Evolutionary conservation across 1,140 invertebrate species (phyloP).

Genomic region (Gryllus bimaculatus): DNA sequence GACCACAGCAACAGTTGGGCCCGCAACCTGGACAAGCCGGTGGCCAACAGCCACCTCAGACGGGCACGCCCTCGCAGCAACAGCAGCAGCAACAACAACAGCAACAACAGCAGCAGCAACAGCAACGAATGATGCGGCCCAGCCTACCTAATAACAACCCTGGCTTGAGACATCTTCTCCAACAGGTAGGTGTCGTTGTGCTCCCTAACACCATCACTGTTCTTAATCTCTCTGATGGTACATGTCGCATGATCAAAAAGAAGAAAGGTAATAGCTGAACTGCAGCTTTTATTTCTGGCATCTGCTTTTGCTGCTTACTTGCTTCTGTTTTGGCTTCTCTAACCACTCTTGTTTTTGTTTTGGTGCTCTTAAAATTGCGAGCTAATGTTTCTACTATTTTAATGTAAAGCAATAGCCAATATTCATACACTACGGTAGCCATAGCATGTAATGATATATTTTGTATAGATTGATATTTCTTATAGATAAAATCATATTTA

Average conservation of each 20-base stretch:
- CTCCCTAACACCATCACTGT: neutral
- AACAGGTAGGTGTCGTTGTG: slow-evolving; percentile 42
- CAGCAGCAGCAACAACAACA: slow-evolving; percentile 31
- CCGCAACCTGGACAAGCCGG: slow-evolving; percentile 16
- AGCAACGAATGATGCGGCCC: slow-evolving; percentile 52
- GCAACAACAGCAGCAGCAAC: slow-evolving; percentile 25
- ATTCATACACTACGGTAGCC: no score
- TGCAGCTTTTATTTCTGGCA: no score
- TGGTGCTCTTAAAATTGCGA: no score
- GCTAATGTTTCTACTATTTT: no score
- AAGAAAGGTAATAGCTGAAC: neutral
- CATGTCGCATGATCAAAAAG: neutral
- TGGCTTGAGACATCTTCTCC: slow-evolving; percentile 56
- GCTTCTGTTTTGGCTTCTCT: no score
- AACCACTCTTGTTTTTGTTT: no score
- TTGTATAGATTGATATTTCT: no score
- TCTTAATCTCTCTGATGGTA: neutral
- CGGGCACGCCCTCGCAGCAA: slow-evolving; percentile 22
- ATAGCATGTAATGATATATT: no score
- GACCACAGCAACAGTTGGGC: slow-evolving; percentile 12
- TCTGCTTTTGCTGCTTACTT: no score
- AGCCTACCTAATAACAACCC: slow-evolving; percentile 52
- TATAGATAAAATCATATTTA: no score
- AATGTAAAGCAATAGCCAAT: no score
- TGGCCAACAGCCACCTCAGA: slow-evolving; percentile 25